Percentiles rank a stretch among this genome's conserved stretches.
phyloP scores from a whole-genome alignment of 1,140 invertebrate species.

The Apis mellifera region DNA sequence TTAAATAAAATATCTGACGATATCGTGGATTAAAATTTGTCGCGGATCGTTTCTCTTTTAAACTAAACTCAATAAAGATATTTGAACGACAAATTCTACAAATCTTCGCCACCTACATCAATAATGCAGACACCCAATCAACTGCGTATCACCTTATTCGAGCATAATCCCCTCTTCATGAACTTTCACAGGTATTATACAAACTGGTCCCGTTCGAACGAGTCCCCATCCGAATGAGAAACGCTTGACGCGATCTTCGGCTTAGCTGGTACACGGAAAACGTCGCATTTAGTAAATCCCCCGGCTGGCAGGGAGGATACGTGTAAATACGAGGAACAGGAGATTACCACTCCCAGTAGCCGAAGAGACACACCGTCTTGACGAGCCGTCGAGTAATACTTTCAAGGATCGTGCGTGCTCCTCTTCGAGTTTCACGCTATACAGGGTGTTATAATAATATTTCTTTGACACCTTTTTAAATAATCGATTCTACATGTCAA shows the following conservation, averaged over 20 bases:
- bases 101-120: background rate
- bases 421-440: background rate
- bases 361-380: slow-evolving; percentile 36
- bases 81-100: background rate
- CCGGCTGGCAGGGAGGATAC: slow-evolving; percentile 33
- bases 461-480: background rate
- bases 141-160: background rate
- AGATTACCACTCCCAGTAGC: slow-evolving; percentile 45
- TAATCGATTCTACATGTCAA: no score
- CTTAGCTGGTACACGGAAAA: slow-evolving; percentile 18
- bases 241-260: slow-evolving; percentile 29
- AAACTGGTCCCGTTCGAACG: background rate
- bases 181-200: background rate
- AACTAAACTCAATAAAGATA: background rate
- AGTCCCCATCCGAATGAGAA: slow-evolving; percentile 1
- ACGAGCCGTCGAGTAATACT: slow-evolving; percentile 51
- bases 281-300: slow-evolving; percentile 44
- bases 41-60: no score
- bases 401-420: slow-evolving; percentile 14
- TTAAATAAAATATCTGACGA: no score
- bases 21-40: no score
- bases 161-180: background rate
- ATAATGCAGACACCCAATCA: background rate
- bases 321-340: slow-evolving; percentile 55
- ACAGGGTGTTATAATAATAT: no score